phyloP scores from a whole-genome alignment of 2,888 invertebrate species.

The Temnothorax ravouxi region DNA sequence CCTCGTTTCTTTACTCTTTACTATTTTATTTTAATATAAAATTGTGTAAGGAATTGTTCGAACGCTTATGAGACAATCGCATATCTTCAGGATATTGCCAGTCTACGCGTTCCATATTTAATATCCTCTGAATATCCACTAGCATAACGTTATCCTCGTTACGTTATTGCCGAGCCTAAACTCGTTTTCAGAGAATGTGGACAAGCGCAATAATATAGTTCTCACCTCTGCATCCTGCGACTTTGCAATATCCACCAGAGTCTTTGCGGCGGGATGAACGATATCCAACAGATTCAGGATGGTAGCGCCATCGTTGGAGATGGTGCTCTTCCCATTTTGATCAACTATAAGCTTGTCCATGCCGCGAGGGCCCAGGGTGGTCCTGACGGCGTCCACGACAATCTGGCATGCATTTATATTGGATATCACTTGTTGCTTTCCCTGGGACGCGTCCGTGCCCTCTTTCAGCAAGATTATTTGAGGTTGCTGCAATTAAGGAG shows the following conservation, averaged over 20 bases:
- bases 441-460: constrained; percentile 98
- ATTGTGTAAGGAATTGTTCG: constrained; percentile 69
- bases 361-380: constrained; percentile 99
- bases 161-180: not conserved
- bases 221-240: constrained; percentile 98
- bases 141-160: constrained; percentile 6
- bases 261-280: constrained; percentile 99
- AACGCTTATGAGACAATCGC: constrained; percentile 80
- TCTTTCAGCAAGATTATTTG: constrained; percentile 99
- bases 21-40: not conserved
- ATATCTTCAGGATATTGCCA: constrained; percentile 75
- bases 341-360: constrained; percentile 99
- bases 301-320: constrained; percentile 99
- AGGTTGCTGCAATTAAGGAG: constrained; percentile 91
- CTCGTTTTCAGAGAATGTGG: constrained; percentile 49
- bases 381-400: constrained; percentile 98
- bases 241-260: constrained; percentile 99
- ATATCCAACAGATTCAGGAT: constrained; percentile 99
- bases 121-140: constrained; percentile 74
- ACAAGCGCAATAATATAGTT: constrained; percentile 3
- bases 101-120: constrained; percentile 79
- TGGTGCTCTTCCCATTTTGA: constrained; percentile 95
- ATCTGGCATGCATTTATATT: constrained; percentile 99
- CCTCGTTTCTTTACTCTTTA: too few species aligned
- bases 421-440: constrained; percentile 97